Percentiles rank a stretch among this genome's conserved stretches.
phyloP scores from a whole-genome alignment of 2,113 vertebrate genomes.

The Panthera tigris region DNA sequence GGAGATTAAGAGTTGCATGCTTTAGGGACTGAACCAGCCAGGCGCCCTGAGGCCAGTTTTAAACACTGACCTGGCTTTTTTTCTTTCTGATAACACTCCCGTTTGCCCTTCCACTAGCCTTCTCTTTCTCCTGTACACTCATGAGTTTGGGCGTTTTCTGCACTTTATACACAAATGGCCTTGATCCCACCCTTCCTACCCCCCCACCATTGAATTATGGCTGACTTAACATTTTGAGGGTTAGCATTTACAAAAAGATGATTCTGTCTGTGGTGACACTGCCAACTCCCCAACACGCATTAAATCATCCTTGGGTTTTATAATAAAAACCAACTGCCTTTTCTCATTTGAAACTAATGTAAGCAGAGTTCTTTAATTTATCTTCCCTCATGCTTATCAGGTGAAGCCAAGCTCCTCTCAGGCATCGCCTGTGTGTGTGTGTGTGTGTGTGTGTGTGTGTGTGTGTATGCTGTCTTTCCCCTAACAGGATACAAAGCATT shows the following conservation, averaged over 20 bases:
- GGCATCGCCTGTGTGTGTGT: neutral
- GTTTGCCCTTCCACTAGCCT: neutral
- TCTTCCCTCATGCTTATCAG: neutral
- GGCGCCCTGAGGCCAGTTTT: neutral
- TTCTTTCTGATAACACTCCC: neutral
- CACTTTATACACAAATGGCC: neutral
- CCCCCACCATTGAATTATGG: neutral
- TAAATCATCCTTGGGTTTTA: conserved; percentile 15
- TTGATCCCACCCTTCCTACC: neutral
- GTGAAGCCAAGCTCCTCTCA: neutral
- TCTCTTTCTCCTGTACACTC: neutral
- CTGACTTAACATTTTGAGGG: neutral
- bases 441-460: too few species aligned
- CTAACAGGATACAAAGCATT: neutral
- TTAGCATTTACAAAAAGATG: neutral
- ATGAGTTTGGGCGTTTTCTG: neutral
- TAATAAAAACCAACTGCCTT: neutral
- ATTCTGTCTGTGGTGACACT: neutral
- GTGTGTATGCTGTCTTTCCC: neutral
- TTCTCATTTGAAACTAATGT: neutral
- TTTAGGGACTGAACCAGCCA: neutral
- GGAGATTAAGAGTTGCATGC: neutral
- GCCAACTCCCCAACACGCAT: neutral
- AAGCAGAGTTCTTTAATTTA: neutral
- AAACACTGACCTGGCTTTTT: neutral